Evolutionary conservation across 64 coral and sea anemone genomes (phyloP).

Genomic region (Porites australiensis): DNA sequence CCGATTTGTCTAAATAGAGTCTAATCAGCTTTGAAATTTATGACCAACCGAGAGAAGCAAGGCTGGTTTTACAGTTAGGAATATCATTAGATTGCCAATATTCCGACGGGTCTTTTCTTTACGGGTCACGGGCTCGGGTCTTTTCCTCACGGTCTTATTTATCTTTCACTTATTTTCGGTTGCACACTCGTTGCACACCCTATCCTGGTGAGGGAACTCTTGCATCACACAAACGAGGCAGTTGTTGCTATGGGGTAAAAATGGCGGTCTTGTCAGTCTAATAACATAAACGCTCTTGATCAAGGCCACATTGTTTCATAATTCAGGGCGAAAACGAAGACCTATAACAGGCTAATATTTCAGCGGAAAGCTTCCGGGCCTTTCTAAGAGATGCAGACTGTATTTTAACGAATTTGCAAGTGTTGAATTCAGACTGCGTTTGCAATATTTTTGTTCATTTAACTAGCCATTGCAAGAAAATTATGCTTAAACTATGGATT

Average conservation of each 20-base stretch:
- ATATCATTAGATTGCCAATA: too few relatives aligned
- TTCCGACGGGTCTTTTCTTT: too few relatives aligned
- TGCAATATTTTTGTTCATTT: neutral
- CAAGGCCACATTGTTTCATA: neutral
- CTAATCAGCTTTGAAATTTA: too few relatives aligned
- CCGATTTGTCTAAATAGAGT: too few relatives aligned
- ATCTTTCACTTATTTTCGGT: too few relatives aligned
- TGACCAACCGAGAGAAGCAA: too few relatives aligned
- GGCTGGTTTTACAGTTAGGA: too few relatives aligned
- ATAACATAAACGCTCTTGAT: neutral
- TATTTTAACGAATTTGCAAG: slow-evolving; percentile 2
- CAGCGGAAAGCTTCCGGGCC: neutral
- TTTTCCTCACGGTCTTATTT: too few relatives aligned
- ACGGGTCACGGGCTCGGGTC: too few relatives aligned
- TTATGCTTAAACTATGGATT: slow-evolving; percentile 48
- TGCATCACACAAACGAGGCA: neutral
- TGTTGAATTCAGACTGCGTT: neutral
- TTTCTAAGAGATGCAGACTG: neutral
- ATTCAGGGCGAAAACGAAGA: neutral
- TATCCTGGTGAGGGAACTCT: neutral
- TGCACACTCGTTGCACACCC: neutral
- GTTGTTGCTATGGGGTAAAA: slow-evolving; percentile 19
- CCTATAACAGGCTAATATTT: neutral
- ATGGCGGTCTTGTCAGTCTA: slow-evolving; percentile 11
- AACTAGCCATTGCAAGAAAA: neutral